Conservation (phyloP, 2,888 invertebrate genomes). For the Aphidoletes aphidimyza region DNA sequence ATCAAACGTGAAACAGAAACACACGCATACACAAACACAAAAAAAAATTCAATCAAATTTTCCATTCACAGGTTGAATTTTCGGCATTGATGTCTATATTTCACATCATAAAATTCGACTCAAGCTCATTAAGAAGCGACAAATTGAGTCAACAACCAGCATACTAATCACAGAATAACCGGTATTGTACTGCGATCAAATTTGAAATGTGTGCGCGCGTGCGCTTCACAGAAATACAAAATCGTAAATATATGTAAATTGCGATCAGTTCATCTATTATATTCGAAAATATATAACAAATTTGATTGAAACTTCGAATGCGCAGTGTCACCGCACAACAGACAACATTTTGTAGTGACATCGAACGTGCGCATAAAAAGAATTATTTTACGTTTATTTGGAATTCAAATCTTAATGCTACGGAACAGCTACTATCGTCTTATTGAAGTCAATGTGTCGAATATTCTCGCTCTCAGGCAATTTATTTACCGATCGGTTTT, state of each 20-base stretch:
- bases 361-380: not conserved
- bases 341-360: constrained; percentile 11
- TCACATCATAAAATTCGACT: not conserved
- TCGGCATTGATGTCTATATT: not conserved
- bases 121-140: not conserved
- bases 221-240: too few species aligned
- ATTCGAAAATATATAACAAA: too few species aligned
- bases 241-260: constrained; percentile 34
- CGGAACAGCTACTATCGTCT: not conserved
- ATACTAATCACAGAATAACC: constrained; percentile 22
- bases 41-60: not conserved
- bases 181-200: not conserved
- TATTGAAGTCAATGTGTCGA: too few species aligned
- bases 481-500: too few species aligned
- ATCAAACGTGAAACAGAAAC: too few species aligned
- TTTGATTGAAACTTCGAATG: too few species aligned
- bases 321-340: too few species aligned
- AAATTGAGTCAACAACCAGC: constrained; percentile 36
- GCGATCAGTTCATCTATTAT: not conserved
- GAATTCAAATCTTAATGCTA: not conserved
- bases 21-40: too few species aligned
- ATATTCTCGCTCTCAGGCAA: too few species aligned
- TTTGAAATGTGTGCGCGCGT: too few species aligned
- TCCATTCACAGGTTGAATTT: not conserved
- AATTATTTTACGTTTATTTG: constrained; percentile 1